Conservation (phyloP, 2,113 vertebrate species). For the Orthonyx spaldingii region DNA sequence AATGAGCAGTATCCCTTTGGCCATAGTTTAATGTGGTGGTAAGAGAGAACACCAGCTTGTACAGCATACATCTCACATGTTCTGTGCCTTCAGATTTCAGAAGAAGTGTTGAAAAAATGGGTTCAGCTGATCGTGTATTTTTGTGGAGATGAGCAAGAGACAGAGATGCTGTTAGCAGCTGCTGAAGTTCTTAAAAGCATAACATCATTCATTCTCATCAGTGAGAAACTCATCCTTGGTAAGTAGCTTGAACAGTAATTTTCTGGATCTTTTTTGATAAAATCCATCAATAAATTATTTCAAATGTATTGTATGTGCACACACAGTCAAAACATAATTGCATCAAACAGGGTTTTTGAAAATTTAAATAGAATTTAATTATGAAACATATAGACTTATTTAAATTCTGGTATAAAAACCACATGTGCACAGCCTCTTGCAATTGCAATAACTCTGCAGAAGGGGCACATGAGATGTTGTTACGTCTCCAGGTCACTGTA, state of each 20-base stretch:
- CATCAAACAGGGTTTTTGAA: accelerated
- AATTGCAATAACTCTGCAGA: neutral
- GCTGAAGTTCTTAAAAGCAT: constrained; percentile 79
- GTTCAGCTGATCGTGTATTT: constrained; percentile 74
- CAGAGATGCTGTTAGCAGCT: constrained; percentile 80
- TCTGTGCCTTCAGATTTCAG: constrained; percentile 56
- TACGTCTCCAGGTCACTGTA: neutral
- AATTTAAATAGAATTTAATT: neutral
- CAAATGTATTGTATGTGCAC: neutral
- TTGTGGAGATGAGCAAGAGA: constrained; percentile 82
- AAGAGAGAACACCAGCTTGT: accelerated
- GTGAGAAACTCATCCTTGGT: constrained; percentile 76
- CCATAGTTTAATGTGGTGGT: neutral
- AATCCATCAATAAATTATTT: neutral
- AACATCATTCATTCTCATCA: constrained; percentile 74
- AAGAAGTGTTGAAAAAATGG: constrained; percentile 74
- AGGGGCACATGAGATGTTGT: neutral
- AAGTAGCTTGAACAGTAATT: constrained; percentile 42
- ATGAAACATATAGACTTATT: neutral
- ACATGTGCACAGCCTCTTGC: neutral
- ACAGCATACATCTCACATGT: neutral
- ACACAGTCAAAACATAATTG: neutral
- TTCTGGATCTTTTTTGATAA: neutral
- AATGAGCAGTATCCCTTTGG: neutral
- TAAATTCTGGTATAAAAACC: neutral